Conservation (phyloP, 2,113 vertebrate genomes). For the Scolopax mira region DNA sequence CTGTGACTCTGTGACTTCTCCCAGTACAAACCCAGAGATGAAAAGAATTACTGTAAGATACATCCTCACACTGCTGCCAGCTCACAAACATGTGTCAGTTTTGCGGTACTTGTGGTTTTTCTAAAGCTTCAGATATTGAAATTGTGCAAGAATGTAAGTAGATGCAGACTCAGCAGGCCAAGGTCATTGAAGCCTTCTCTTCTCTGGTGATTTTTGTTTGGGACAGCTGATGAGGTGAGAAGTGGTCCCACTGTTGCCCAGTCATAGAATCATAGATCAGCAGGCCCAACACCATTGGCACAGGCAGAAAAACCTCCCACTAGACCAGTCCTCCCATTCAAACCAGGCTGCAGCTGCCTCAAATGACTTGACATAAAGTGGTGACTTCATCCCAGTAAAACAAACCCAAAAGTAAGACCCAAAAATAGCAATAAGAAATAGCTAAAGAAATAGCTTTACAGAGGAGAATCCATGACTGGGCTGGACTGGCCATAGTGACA, state of each 20-base stretch:
- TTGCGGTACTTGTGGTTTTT: not conserved
- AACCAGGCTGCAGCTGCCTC: not conserved
- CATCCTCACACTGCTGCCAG: not conserved
- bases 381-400: not conserved
- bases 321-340: not conserved
- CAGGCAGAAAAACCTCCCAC: too few species aligned
- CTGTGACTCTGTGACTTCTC: not conserved
- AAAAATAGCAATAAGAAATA: not conserved
- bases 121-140: not conserved
- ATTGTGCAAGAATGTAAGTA: not conserved
- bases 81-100: not conserved
- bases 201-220: not conserved
- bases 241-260: not conserved
- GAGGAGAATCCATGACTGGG: not conserved
- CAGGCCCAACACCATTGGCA: too few species aligned
- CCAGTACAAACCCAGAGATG: not conserved
- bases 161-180: not conserved
- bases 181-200: not conserved
- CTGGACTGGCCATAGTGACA: not conserved
- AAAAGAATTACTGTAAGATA: not conserved
- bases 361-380: fast-evolving
- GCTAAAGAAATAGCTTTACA: not conserved
- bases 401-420: not conserved
- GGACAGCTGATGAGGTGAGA: not conserved
- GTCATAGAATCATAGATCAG: too few species aligned